phyloP scores from a whole-genome alignment of 2,113 vertebrate species.

The Bujurquina vittata region DNA sequence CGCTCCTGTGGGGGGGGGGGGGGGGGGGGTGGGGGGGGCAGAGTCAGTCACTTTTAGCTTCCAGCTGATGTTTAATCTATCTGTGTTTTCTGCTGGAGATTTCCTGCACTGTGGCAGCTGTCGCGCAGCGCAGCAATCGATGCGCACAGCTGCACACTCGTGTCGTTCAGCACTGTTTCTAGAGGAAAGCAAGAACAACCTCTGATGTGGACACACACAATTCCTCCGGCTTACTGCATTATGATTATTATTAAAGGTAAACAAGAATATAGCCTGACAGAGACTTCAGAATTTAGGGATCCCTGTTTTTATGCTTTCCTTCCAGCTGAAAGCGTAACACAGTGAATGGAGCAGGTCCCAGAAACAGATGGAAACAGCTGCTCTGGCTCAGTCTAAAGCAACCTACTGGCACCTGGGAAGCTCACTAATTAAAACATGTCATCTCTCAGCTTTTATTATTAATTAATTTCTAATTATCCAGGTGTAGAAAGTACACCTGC shows the following conservation, averaged over 20 bases:
- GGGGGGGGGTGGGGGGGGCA: no score
- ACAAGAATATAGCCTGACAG: background rate
- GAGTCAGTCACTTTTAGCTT: background rate
- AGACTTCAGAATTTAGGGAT: background rate
- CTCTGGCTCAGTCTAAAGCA: background rate
- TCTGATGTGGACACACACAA: background rate
- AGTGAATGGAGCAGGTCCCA: background rate
- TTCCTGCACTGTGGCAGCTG: background rate
- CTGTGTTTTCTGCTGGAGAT: background rate
- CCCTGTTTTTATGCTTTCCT: background rate
- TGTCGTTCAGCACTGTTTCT: background rate
- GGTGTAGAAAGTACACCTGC: background rate
- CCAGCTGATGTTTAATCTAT: background rate
- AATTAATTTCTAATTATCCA: background rate
- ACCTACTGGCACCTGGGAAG: background rate
- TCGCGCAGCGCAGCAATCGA: background rate
- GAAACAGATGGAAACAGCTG: background rate
- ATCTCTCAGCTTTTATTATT: background rate
- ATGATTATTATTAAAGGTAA: background rate
- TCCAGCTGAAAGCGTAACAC: background rate
- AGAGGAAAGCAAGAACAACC: background rate
- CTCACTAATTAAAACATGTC: background rate
- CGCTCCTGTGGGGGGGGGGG: no score
- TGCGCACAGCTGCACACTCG: background rate
- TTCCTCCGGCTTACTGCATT: background rate